Base-by-base conservation (phyloP, 2,888 invertebrate species). In the Bursaphelenchus okinawaensis region DNA sequence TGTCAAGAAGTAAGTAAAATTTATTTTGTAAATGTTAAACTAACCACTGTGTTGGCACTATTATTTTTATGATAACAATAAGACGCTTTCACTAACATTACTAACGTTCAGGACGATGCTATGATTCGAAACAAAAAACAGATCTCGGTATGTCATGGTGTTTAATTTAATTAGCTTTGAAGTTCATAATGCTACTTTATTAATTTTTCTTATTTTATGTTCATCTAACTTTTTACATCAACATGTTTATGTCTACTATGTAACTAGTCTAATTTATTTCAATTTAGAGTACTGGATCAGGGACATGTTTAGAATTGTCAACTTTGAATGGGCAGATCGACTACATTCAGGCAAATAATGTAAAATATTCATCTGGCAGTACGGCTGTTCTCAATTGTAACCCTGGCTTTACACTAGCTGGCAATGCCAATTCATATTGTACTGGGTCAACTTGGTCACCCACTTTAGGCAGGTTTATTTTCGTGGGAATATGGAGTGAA, bases 361-460 rank as follows among this genome's bases (percentile, higher is more conserved):
- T 20, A 4, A 56, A 50, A 8, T 65, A 69, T 29, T 27, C 71
- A 8, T 67, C 72, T 1, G 76, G 75, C n/a, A 71, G 76, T 0
- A 62, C 68, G 8, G 77, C 71, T 2, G 70, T 74, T 22, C 29
- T 77, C 26, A 71, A 68, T 52, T 77, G 77, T 52, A 68, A 67
- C 55, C 24, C 68, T 9, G 75, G 74, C 12, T 68, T 29, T 52
- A 65, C 65, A 9, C 61, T 72, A 4, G 63, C 63, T 12, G 75
- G 75, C 12, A 60, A 73, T 7, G 50, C 72, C 9, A 62, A 68
- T 12, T 22, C 71, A 2, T 51, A 68, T 24, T 75, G 75, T 52
- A 27, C 62, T 16, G 72, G 71, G 54, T 72, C 71, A 19, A 52
- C 54, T 9, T 75, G 75, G 75, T 63, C 70, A n/a, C 75, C 75